Conservation (phyloP, 2,113 vertebrate species). For the Vanacampus margaritifer region DNA sequence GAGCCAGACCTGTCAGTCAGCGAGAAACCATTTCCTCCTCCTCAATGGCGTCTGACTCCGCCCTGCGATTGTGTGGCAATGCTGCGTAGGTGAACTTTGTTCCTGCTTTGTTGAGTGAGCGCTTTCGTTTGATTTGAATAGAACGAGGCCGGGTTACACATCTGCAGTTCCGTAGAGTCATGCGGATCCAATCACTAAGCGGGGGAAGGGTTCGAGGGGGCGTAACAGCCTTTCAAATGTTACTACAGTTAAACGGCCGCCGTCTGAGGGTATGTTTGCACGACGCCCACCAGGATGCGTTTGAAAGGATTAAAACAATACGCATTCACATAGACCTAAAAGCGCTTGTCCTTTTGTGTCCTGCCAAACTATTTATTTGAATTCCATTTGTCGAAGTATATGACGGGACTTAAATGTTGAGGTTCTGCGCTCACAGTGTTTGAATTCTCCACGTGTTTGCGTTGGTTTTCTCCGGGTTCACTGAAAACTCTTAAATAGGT, state of each 20-base stretch:
- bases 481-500: too few relatives aligned
- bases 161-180: constrained; percentile 45
- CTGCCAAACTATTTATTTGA: background rate
- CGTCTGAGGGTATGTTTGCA: constrained; percentile 2
- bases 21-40: constrained; percentile 63
- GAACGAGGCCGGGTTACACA: constrained; percentile 58
- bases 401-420: too few relatives aligned
- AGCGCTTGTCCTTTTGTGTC: background rate
- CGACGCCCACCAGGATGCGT: background rate
- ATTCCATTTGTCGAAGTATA: background rate
- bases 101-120: constrained; percentile 35
- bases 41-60: constrained; percentile 64
- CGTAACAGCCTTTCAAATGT: constrained; percentile 31
- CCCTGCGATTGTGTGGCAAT: constrained; percentile 57
- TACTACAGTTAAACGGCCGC: constrained; percentile 21
- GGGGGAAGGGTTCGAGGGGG: background rate
- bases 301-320: background rate
- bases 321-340: background rate
- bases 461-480: too few relatives aligned
- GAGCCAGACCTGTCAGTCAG: constrained; percentile 51
- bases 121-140: constrained; percentile 54
- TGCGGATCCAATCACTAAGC: constrained; percentile 32
- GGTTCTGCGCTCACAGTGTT: too few relatives aligned
- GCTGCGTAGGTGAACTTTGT: constrained; percentile 62
- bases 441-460: too few relatives aligned